These are phyloP conservation scores for Nannospalax galili DNA, from an alignment of 2,113 vertebrate genomes.

Conservation along the genomic window DNA sequence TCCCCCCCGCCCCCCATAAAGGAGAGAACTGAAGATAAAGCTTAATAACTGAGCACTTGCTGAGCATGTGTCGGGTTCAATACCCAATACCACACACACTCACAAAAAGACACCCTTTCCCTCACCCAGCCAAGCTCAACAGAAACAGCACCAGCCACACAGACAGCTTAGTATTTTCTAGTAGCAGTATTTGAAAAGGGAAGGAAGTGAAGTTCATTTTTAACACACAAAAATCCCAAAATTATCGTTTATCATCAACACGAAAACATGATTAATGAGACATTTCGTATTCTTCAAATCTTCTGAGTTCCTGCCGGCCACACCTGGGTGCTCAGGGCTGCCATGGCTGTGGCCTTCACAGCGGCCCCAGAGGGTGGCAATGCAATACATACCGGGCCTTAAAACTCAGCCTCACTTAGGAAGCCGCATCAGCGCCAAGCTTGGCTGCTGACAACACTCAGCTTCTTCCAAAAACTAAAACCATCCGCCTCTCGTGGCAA, in stretches of 20 bases:
- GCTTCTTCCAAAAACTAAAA: neutral
- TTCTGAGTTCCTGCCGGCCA: neutral
- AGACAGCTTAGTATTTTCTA: neutral
- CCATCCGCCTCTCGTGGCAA: neutral
- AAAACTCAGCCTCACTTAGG: rapidly evolving
- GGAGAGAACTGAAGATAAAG: too few relatives aligned
- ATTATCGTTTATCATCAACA: neutral
- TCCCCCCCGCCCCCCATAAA: too few relatives aligned
- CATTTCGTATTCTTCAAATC: too few relatives aligned
- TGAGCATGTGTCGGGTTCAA: too few relatives aligned
- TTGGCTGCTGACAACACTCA: neutral
- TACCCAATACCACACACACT: too few relatives aligned
- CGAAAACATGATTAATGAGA: neutral
- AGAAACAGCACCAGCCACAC: neutral
- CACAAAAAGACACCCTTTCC: too few relatives aligned
- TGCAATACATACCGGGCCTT: rapidly evolving
- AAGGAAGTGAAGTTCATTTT: neutral
- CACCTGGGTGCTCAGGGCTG: neutral
- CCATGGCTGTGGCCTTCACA: neutral
- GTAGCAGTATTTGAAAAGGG: neutral
- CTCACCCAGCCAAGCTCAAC: too few relatives aligned
- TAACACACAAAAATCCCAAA: neutral
- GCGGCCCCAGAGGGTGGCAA: neutral
- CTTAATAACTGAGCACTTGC: too few relatives aligned
- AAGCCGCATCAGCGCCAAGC: neutral